phyloP scores from a whole-genome alignment of 1,140 invertebrate genomes.

The Bombus cullumanus region DNA sequence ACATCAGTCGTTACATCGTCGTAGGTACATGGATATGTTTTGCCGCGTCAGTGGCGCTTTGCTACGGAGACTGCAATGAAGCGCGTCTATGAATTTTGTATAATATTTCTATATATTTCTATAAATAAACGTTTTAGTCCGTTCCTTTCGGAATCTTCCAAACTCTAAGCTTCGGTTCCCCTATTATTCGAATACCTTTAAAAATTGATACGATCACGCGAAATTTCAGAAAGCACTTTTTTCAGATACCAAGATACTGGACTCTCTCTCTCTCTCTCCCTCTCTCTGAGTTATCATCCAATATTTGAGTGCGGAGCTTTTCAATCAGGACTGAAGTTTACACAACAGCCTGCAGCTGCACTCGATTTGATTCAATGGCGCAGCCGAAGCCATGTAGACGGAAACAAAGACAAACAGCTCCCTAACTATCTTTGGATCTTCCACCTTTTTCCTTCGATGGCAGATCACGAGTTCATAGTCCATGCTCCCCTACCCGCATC shows the following conservation, averaged over 20 bases:
- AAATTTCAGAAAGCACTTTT: constrained; percentile 59
- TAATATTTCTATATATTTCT: neutral
- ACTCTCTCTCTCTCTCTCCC: constrained; percentile 49
- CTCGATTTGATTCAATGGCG: constrained; percentile 77
- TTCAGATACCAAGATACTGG: constrained; percentile 64
- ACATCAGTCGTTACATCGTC: neutral
- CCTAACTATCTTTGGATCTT: constrained; percentile 70
- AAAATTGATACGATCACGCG: constrained; percentile 39
- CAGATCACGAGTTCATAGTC: constrained; percentile 30
- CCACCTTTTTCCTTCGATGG: constrained; percentile 62
- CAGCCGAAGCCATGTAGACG: constrained; percentile 75
- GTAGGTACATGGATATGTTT: too few relatives aligned
- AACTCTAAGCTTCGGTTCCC: neutral
- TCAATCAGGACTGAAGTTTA: constrained; percentile 80
- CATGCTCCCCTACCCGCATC: constrained; percentile 9
- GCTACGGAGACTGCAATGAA: neutral
- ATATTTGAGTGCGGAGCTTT: constrained; percentile 81
- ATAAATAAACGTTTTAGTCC: neutral
- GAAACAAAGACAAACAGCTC: constrained; percentile 79
- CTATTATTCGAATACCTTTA: neutral
- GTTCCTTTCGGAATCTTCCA: neutral
- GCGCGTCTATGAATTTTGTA: neutral
- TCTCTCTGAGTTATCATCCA: constrained; percentile 80
- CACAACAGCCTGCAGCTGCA: constrained; percentile 79
- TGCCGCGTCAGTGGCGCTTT: neutral